These are phyloP conservation scores for Imbricaverruca yamaguchii DNA, from an alignment of 2,888 invertebrate genomes.

Conservation along the genomic window DNA sequence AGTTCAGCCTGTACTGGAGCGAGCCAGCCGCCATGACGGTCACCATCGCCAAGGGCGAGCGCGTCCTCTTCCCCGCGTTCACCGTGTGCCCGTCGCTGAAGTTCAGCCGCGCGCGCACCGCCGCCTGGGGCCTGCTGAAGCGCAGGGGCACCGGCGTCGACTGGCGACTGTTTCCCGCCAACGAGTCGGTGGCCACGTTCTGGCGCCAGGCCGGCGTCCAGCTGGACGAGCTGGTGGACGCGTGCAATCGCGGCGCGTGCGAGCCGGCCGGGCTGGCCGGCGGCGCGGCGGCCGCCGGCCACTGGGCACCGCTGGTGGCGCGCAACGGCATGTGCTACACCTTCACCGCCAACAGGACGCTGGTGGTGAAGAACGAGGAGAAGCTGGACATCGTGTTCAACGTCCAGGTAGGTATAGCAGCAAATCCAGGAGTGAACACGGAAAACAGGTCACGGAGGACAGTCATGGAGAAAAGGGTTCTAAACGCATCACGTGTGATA, in stretches of 20 bases:
- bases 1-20: constrained; percentile 16
- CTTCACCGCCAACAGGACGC: background rate
- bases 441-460: too few relatives aligned
- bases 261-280: background rate
- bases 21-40: constrained; percentile 17
- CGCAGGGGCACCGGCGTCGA: background rate
- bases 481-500: too few relatives aligned
- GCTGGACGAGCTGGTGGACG: background rate
- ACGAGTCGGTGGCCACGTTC: background rate
- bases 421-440: too few relatives aligned
- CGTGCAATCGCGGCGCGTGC: background rate
- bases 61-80: constrained; percentile 10
- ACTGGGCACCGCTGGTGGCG: background rate
- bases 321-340: constrained; percentile 11
- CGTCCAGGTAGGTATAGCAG: too few relatives aligned
- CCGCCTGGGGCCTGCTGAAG: background rate
- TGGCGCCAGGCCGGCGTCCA: background rate
- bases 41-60: background rate
- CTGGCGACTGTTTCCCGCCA: background rate
- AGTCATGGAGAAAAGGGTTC: too few relatives aligned
- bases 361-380: background rate
- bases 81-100: background rate
- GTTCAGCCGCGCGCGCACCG: background rate
- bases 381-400: background rate
- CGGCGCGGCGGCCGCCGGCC: background rate